These are phyloP conservation scores for Calyptommatus sinebrachiatus DNA, from an alignment of 2,113 vertebrate species.

Conservation along the genomic window DNA sequence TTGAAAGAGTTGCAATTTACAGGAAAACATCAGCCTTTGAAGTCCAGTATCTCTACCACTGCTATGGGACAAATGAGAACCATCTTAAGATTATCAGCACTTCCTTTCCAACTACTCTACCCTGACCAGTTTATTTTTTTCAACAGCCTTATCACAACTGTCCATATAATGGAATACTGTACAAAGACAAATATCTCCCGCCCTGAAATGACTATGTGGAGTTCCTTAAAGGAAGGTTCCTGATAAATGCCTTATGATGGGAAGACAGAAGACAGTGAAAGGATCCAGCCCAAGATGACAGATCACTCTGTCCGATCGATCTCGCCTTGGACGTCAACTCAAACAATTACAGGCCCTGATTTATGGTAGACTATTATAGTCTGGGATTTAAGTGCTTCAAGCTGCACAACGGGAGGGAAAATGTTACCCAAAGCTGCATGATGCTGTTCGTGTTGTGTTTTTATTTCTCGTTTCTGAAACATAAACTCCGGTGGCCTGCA, in stretches of 20 bases:
- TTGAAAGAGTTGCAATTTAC: not conserved
- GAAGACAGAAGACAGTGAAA: not conserved
- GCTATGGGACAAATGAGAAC: not conserved
- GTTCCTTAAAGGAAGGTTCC: not conserved
- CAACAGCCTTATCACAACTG: constrained; percentile 1
- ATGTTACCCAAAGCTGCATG: not conserved
- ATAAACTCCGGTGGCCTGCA: too few species aligned
- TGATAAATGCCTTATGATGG: not conserved
- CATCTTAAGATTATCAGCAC: not conserved
- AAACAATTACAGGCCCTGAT: constrained; percentile 15
- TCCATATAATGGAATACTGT: not conserved
- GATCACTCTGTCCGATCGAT: constrained; percentile 12
- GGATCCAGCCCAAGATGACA: not conserved
- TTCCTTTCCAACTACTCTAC: not conserved
- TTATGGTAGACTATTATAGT: not conserved
- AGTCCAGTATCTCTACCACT: not conserved
- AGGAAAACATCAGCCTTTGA: not conserved
- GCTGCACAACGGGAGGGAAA: not conserved
- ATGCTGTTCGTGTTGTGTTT: not conserved
- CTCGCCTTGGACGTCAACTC: not conserved
- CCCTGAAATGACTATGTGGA: not conserved
- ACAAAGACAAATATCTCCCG: constrained; percentile 19
- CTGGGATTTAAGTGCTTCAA: not conserved
- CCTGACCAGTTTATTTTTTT: not conserved
- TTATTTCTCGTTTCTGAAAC: not conserved